Conservation (phyloP, 1,140 invertebrate species). For the Tetramorium parvispinum region DNA sequence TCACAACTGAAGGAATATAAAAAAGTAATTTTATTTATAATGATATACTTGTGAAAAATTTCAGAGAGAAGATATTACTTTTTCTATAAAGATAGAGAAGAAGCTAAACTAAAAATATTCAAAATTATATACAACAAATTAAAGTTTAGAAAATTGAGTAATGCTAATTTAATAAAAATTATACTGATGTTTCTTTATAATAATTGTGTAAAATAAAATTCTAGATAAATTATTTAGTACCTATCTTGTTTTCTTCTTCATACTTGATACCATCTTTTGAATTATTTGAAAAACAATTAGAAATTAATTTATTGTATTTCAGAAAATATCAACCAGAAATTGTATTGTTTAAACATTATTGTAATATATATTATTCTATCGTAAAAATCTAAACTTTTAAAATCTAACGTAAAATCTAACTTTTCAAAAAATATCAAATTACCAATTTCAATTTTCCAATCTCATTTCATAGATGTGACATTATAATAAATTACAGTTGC, state of each 20-base stretch:
- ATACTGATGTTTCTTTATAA: too few relatives aligned
- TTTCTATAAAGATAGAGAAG: neutral
- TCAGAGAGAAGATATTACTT: neutral
- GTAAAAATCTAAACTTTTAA: neutral
- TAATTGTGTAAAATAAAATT: too few relatives aligned
- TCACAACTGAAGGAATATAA: neutral
- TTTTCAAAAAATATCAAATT: conserved; percentile 4
- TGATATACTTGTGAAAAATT: neutral
- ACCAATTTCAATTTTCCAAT: neutral
- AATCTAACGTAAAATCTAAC: neutral
- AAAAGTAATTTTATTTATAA: neutral
- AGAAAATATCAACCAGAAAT: neutral
- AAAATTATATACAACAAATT: too few relatives aligned
- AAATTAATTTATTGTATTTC: neutral
- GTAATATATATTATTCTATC: neutral
- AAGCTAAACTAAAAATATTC: neutral
- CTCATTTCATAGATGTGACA: neutral
- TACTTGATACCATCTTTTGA: neutral
- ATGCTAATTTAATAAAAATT: too few relatives aligned
- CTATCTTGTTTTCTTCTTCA: neutral
- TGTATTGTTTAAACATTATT: neutral
- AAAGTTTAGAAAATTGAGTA: too few relatives aligned
- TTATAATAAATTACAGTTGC: conserved; percentile 18
- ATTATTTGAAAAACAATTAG: neutral
- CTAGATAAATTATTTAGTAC: neutral